phyloP scores from a whole-genome alignment of 2,113 vertebrate genomes.

The Pyrgilauda ruficollis region DNA sequence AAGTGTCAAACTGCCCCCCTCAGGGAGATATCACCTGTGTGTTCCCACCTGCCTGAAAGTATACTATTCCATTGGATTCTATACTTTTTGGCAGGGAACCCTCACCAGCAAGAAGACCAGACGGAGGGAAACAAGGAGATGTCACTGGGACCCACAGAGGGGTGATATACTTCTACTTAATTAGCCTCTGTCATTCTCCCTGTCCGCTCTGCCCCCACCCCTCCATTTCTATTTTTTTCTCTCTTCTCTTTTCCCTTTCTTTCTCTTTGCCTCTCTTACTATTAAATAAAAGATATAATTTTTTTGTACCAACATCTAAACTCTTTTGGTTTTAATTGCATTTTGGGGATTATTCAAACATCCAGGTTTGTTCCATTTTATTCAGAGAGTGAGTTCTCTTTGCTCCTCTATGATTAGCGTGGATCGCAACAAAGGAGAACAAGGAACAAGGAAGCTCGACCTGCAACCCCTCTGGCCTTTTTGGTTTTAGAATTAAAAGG shows the following conservation, averaged over 20 bases:
- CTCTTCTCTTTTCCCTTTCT: neutral
- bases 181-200: neutral
- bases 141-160: accelerated
- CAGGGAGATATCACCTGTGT: neutral
- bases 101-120: neutral
- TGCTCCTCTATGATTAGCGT: neutral
- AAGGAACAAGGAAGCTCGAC: accelerated
- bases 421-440: accelerated
- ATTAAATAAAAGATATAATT: neutral
- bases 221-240: too few relatives aligned
- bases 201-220: accelerated
- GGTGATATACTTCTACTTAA: neutral
- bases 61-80: neutral
- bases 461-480: accelerated
- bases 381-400: neutral
- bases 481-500: neutral
- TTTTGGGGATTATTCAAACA: neutral
- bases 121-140: neutral
- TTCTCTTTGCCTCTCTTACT: neutral
- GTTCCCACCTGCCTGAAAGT: neutral
- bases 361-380: neutral
- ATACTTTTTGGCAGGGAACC: neutral
- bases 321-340: neutral
- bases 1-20: neutral
- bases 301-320: neutral